Evolutionary conservation across 2,797 vertebrate species (phyloP).

Genomic region (Danio albolineatus): DNA sequence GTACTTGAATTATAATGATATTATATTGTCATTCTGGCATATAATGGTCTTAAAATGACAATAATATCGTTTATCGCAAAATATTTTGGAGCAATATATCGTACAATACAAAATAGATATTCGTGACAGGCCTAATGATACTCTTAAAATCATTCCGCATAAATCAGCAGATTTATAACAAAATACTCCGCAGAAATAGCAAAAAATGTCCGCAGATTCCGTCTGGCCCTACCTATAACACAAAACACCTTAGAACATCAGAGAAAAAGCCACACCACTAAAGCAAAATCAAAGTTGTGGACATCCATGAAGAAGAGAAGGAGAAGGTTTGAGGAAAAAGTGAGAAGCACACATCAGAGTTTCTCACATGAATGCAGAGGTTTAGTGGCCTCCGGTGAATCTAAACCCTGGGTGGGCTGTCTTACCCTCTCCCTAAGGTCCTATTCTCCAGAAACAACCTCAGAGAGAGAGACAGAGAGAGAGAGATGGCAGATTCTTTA

Average conservation of each 20-base stretch:
- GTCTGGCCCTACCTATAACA: too few species aligned
- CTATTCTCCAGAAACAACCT: slow-evolving; percentile 74
- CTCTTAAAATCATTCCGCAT: too few species aligned
- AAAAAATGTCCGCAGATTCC: too few species aligned
- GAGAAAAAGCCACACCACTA: neutral
- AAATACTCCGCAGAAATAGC: too few species aligned
- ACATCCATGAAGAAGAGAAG: slow-evolving; percentile 32
- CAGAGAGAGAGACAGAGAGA: slow-evolving; percentile 19
- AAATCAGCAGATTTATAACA: too few species aligned
- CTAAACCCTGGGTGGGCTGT: slow-evolving; percentile 89
- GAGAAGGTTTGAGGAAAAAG: slow-evolving; percentile 31
- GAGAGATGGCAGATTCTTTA: slow-evolving; percentile 67
- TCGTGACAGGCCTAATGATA: too few species aligned
- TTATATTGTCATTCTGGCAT: too few species aligned
- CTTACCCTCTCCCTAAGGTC: slow-evolving; percentile 83
- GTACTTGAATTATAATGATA: too few species aligned
- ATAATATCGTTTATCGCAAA: too few species aligned
- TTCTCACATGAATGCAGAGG: slow-evolving; percentile 53
- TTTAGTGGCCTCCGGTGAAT: slow-evolving; percentile 68
- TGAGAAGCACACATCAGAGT: slow-evolving; percentile 27
- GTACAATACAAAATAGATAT: too few species aligned
- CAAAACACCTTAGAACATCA: slow-evolving; percentile 9
- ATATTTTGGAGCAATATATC: too few species aligned
- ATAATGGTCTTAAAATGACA: too few species aligned
- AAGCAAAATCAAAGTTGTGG: neutral